Base-by-base conservation (phyloP, 2,113 vertebrate genomes). In the Polypterus senegalus region DNA sequence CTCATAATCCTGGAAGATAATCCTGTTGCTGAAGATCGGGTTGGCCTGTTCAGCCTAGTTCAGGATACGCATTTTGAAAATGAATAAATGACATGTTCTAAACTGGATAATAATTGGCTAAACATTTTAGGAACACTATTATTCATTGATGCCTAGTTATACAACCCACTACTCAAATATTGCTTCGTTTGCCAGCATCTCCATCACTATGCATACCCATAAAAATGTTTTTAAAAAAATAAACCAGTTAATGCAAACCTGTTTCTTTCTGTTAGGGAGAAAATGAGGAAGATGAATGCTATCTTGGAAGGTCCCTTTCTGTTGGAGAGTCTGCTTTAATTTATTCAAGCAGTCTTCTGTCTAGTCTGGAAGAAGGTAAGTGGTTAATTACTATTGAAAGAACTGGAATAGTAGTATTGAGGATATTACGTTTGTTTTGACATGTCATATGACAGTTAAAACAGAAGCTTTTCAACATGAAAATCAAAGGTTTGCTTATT, bases 291-390 rank as follows among this genome's bases (percentile, higher is more conserved):
- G 79, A 79, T 49, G 83, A 83, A 4, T 91, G 78, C 68, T 85
- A 88, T 72, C 75, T 98, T 76, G 94, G 95, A 10, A 71, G 69
- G 61, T 79, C 86, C 49, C 79, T 97, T 67, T 79, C 86, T 1
- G 77, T 70, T 59, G 86, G 85, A n/a, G 90, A 92, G 65, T 86
- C 86, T 61, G 88, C 84, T 0, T 90, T 87, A 61, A 65, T 93
- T 65, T 88, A 71, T 75, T 88, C 89, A 59, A 84, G 74, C 76
- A 87, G 80, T 63, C 77, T 76, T 2, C 85, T 89, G n/a, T 81
- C 82, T 52, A 72, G 76, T 54, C 90, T 88, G 53, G 86, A 88
- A 67, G 91, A 97, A 89, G 95, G 93, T 97, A 78, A 82, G 77
- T 6, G 51, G 48, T 27, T 49, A 66, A 64, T 67, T 46, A 8